Evolutionary conservation across 2,797 vertebrate species (phyloP), one percentile per base, ranked within the genome.

Genomic region (Coccyzus lansbergi): DNA sequence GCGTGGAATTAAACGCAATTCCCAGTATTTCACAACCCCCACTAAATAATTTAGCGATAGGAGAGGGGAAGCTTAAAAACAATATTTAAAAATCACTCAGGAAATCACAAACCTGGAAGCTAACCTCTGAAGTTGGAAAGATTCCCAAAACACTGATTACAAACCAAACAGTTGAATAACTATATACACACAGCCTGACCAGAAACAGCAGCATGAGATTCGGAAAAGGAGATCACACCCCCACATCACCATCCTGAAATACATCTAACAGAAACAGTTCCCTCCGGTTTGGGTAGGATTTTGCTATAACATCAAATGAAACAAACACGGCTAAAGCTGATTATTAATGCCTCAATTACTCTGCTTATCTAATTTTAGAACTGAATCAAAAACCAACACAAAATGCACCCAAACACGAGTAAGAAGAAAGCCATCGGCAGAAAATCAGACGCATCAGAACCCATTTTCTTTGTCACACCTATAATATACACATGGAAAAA

Each of bases 41-140:
- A 40, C 10, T 19, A 60, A 79, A 79, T 52, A 76, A 44, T 62
- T 52, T 14, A 53, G 36, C 22, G 44, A 79, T 9, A 67, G 24
- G 10, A 77, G 12, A 80, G 9, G 5, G 18, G 7, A 58, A 52
- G 5, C 26, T 64, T 71, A 14, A 53, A 26, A 42, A 28, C 31
- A 33, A 77, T 69, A 14, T 16, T 52, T 3, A 17, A 33, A 31
- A 83, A 67, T 26, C 6, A 52, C 44, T 76, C n/a, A 62, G 72
- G 56, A 93, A 94, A 93, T 86, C 63, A 78, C 51, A 92, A 87
- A 89, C 55, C 70, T 91, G 62, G 64, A 92, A 59, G 76, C 75
- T 88, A 91, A 46, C 42, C 60, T 81, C 86, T 86, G 24, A 87
- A 86, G 40, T 1, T 93, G 92, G 91, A 94, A 93, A 84, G 69